Base-by-base conservation (phyloP, 2,888 invertebrate genomes). In the Limnephilus rhombicus region DNA sequence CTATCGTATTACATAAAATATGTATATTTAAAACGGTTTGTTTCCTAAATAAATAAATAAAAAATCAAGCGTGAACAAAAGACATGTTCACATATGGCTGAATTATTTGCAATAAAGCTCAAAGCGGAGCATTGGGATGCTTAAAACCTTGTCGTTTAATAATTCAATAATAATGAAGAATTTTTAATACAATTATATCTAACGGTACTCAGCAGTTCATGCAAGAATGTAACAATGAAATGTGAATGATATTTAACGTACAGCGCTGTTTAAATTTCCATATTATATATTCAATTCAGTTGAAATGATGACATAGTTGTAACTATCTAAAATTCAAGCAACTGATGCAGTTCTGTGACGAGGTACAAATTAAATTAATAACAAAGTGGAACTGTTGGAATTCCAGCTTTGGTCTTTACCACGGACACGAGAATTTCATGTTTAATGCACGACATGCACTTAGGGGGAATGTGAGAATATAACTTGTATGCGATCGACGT, bases 311-410 rank as follows among this genome's bases (percentile, higher is more conserved):
- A 82, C 82, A 29, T 82, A 15, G 13, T 82, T 82, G 29, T n/a
- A 82, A 82, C 82, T 34, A 29, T 82, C 34, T 82, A 15, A 82
- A 82, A 82, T 29, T 34, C 18, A 34, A 29, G 31, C 82, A 29
- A 82, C 31, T 34, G 34, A 24, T 82, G 82, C 82, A 82, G 34
- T 29, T 82, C 34, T 82, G 34, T 68, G 53, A 68, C 53, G 24
- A 18, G 53, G 7, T 68, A 68, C 53, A 86, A 41, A 41, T 86
- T 41, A 45, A 45, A 86, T 86, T 86, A 86, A 37, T 86, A 86
- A 41, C 86, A 45, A 86, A 45, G 86, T n/a, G 24, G 49, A 49
- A 86, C 34, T 86, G 34, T 29, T 41, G 86, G 45, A 41, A 29
- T 85, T 85, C 85, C n/a, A 41, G 18, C 45, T 41, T n/a, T 45